Evolutionary conservation across 2,113 vertebrate species (phyloP).

Genomic region (Cyphomyrus discorhynchus): DNA sequence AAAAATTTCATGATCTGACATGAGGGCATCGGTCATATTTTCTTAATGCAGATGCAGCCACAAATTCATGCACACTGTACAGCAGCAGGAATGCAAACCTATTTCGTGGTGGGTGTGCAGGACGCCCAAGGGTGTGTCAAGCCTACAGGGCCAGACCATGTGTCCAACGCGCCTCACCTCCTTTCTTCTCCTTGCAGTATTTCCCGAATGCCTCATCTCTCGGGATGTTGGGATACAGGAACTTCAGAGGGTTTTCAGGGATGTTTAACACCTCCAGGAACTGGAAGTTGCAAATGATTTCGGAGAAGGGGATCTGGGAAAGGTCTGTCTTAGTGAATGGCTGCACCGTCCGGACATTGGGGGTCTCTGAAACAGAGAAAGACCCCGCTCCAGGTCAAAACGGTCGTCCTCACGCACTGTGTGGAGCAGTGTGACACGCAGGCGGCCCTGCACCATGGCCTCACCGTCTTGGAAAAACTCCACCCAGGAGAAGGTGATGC

Average conservation of each 20-base stretch:
- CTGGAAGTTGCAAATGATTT: slow-evolving; percentile 82
- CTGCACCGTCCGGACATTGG: slow-evolving; percentile 63
- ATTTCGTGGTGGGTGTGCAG: background rate
- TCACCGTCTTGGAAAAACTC: slow-evolving; percentile 65
- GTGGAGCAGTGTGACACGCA: background rate
- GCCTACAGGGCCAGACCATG: too few relatives aligned
- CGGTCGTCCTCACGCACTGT: background rate
- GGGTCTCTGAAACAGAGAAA: slow-evolving; percentile 49
- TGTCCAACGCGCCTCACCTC: slow-evolving; percentile 50
- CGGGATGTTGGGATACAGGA: slow-evolving; percentile 73
- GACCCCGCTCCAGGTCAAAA: background rate
- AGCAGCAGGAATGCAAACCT: background rate
- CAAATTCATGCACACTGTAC: background rate
- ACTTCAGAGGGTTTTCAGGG: slow-evolving; percentile 76
- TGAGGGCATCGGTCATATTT: background rate
- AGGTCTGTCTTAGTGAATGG: slow-evolving; percentile 80
- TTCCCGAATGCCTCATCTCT: slow-evolving; percentile 77
- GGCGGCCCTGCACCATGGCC: too few relatives aligned
- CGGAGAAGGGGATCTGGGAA: slow-evolving; percentile 71
- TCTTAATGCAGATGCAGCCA: background rate
- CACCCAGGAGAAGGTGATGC: slow-evolving; percentile 91
- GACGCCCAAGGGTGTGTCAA: background rate
- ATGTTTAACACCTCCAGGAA: slow-evolving; percentile 70
- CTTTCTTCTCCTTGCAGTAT: slow-evolving; percentile 65
- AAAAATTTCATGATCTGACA: background rate